Evolutionary conservation across 2,888 invertebrate species (phyloP), one percentile per base, ranked within the genome.

Genomic region (Neocrepidodera transversa): DNA sequence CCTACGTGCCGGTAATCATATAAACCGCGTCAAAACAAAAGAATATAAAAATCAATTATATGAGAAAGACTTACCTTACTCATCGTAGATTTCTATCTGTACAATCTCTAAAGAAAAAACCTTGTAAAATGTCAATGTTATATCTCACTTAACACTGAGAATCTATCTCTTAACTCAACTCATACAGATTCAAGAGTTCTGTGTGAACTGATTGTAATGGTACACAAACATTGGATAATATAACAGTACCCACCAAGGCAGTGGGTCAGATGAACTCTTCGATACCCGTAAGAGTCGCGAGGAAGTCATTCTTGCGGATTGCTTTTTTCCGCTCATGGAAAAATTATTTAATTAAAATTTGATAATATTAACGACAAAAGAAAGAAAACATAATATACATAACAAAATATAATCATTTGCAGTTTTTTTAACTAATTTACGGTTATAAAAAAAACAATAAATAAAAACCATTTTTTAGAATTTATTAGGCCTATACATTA

Each of bases 161-260:
- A 11, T 30, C 30, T 20, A 49, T 30, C 35, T 63, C 57, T 56
- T 49, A 16, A 53, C 60, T 56, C 51, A 13, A 45, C 56, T 53
- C 55, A 28, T 53, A 51, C 64, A 56, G 62, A 42, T 48, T 52
- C 26, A 26, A 45, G 17, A 11, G 49, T 18, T 49, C 51, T 30
- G 30, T 49, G 43, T 23, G 43, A 53, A 68, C 66, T 66, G 63
- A 62, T 59, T 60, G 56, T 53, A 50, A 47, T 60, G 60, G 58
- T n/a, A n/a, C 55, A 55, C 48, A 38, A 56, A 49, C 56, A 56
- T 49, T 65, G 59, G 57, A 60, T 67, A 66, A 60, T 69, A 67
- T 68, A 68, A 68, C 64, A 67, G 66, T 68, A 68, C 67, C 62
- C 59, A 64, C 65, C 64, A 65, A 50, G 51, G 54, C 54, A 68